These are phyloP conservation scores for Leptopilina syphax DNA, from an alignment of 2,888 invertebrate genomes.

Conservation along the genomic window DNA sequence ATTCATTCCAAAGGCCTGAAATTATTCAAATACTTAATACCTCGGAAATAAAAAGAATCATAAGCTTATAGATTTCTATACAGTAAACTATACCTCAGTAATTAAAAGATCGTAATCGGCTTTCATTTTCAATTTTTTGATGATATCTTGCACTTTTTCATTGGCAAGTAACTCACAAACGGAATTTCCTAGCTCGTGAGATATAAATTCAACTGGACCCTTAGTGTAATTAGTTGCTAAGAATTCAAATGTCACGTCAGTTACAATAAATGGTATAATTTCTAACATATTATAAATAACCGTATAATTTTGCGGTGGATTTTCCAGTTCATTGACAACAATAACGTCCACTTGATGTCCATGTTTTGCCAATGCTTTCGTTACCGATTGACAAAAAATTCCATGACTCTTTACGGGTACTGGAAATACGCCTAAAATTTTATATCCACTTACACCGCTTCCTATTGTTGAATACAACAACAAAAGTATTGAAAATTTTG, in stretches of 20 bases:
- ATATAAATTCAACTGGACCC: constrained; percentile 46
- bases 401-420: constrained; percentile 77
- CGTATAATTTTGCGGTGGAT: constrained; percentile 52
- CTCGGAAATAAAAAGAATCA: too few species aligned
- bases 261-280: too few species aligned
- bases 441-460: constrained; percentile 42
- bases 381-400: constrained; percentile 75
- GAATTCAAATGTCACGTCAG: too few species aligned
- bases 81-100: not conserved
- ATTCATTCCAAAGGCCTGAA: constrained; percentile 79
- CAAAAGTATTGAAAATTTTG: too few species aligned
- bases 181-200: constrained; percentile 56
- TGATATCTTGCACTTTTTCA: constrained; percentile 49
- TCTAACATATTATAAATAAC: too few species aligned
- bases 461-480: too few species aligned
- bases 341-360: constrained; percentile 75
- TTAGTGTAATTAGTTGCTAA: too few species aligned
- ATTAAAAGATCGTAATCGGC: not conserved
- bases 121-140: constrained; percentile 35
- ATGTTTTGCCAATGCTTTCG: constrained; percentile 72
- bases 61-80: too few species aligned
- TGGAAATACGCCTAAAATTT: constrained; percentile 73
- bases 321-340: constrained; percentile 55
- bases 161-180: constrained; percentile 4
- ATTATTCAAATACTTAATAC: not conserved